phyloP scores from a whole-genome alignment of 2,888 invertebrate species.

The Trimorus sp. region DNA sequence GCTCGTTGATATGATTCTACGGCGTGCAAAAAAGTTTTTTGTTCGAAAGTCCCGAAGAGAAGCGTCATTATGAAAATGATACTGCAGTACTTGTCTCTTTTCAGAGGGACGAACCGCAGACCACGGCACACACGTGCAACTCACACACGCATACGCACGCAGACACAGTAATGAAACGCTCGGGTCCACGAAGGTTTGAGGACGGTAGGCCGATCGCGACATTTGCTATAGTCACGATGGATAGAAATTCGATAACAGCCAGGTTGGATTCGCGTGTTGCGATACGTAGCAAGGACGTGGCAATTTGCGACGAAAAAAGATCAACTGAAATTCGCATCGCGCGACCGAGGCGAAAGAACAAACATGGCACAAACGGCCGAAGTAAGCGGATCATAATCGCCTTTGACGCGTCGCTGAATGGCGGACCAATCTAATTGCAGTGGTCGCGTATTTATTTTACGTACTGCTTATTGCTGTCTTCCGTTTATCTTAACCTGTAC shows the following conservation, averaged over 20 bases:
- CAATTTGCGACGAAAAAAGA: slow-evolving; percentile 33
- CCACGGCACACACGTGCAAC: slow-evolving; percentile 71
- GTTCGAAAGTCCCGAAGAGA: slow-evolving; percentile 66
- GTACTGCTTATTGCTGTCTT: slow-evolving; percentile 28
- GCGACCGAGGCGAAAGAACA: slow-evolving; percentile 5
- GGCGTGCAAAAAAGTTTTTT: slow-evolving; percentile 64
- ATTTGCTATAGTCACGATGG: slow-evolving; percentile 70
- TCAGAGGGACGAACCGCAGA: slow-evolving; percentile 77
- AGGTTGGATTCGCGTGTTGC: slow-evolving; percentile 73
- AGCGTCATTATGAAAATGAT: slow-evolving; percentile 81
- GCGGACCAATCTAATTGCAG: slow-evolving; percentile 18
- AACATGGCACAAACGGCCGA: slow-evolving; percentile 3
- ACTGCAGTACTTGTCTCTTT: slow-evolving; percentile 76
- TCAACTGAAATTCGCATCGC: slow-evolving; percentile 15
- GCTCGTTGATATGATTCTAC: slow-evolving; percentile 60
- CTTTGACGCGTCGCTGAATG: slow-evolving; percentile 15
- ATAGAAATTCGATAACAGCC: slow-evolving; percentile 67
- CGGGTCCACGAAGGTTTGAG: slow-evolving; percentile 70
- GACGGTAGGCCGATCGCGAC: slow-evolving; percentile 72
- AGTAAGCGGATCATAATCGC: slow-evolving; percentile 8
- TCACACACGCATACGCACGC: slow-evolving; percentile 39
- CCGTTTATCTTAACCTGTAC: slow-evolving; percentile 27
- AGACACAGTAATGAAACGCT: slow-evolving; percentile 81
- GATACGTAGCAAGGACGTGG: slow-evolving; percentile 73
- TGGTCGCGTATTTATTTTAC: slow-evolving; percentile 22